Evolutionary conservation across 2,888 invertebrate species (phyloP), one percentile per base, ranked within the genome.

Genomic region (Carpatolechia fugitivella): DNA sequence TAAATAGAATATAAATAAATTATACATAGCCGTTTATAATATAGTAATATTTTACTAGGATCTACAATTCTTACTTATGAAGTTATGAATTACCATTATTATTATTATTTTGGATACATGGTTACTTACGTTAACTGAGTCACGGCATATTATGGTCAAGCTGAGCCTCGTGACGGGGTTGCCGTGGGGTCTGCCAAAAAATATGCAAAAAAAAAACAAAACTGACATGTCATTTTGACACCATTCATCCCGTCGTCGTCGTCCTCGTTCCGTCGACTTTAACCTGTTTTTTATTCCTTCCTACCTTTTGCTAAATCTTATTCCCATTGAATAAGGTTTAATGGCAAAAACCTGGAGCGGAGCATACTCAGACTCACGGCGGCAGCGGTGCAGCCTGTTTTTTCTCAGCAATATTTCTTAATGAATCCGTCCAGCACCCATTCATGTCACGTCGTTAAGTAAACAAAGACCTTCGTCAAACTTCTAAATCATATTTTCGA

Each of bases 211-310:
- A 86, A 87, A 85, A 86, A 80, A 70, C 61, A 61, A 73, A 82
- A 80, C 74, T 80, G 78, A 75, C 85, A 80, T 81, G 86, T 87
- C 87, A 86, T 82, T 82, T 84, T 88, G 88, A 87, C 87, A 87
- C 84, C 86, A 88, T 87, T 86, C 87, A 86, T 82, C 68, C 82
- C 76, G 77, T 70, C 77, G 80, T 75, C 78, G 6, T 24, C 3
- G 24, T 4, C 24, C 3, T 4, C 24, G 3, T 24, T 24, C 78
- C 80, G 80, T 29, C 20, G 38, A 38, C 49, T 76, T 70, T 13
- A 44, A 44, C 29, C 63, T 58, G 56, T 55, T 68, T 74, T 75
- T 74, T 73, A 49, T 47, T 16, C 41, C 30, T 38, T 49, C 41
- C n/a, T 38, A 38, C 20, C 54, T 47, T 44, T 13, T 1, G 5